A percentile compares a stretch with the other conserved stretches of the same genome.
These are phyloP conservation scores for Rousettus madagascariensis DNA, from an alignment of 2,797 vertebrate genomes.

Conservation along the genomic window DNA sequence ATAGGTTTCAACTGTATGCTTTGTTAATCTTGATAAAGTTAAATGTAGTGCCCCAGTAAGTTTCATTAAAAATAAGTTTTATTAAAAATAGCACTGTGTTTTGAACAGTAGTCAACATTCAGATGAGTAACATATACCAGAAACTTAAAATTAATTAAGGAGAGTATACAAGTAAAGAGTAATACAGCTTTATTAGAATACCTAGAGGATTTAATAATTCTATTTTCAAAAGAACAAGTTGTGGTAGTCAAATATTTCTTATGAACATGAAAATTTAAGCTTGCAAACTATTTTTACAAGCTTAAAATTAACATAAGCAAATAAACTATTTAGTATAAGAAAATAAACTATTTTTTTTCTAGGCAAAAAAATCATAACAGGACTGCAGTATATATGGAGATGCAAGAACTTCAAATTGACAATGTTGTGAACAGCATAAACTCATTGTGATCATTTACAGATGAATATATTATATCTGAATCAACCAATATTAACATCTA, in stretches of 20 bases:
- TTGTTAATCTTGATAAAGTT: neutral
- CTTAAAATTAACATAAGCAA: neutral
- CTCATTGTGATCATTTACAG: neutral
- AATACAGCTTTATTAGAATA: neutral
- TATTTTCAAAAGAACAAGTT: neutral
- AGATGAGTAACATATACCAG: neutral
- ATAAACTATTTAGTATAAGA: neutral
- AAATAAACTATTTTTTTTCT: neutral
- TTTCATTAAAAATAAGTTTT: neutral
- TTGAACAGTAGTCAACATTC: neutral
- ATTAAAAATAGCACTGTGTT: neutral
- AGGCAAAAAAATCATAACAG: neutral
- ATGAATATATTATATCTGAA: neutral
- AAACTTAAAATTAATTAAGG: slow-evolving; percentile 5
- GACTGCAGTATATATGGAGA: neutral
- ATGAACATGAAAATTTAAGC: neutral
- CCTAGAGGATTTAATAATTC: neutral
- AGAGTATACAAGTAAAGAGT: neutral
- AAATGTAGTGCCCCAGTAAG: neutral
- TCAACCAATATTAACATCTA: neutral
- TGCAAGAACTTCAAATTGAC: neutral
- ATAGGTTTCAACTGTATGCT: neutral
- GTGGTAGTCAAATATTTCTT: neutral
- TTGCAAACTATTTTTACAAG: neutral
- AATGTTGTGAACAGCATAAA: neutral